A percentile compares a stretch with the other conserved stretches of the same genome.
Conservation (phyloP, 2,113 vertebrate species). For the Xiphorhynchus elegans region DNA sequence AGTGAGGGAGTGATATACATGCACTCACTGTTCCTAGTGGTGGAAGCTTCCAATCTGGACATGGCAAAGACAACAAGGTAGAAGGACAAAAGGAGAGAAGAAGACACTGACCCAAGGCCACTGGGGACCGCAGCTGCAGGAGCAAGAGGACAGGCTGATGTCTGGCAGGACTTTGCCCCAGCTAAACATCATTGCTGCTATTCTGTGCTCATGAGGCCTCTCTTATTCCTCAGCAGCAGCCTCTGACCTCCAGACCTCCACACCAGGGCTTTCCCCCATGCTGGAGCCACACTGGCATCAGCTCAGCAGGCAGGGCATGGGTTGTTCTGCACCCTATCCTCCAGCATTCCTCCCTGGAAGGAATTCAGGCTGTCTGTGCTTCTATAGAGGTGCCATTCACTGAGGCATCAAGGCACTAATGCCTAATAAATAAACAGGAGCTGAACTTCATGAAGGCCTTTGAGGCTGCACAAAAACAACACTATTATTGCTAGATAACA, state of each 20-base stretch:
- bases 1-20: background rate
- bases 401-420: background rate
- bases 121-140: background rate
- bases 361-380: background rate
- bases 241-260: background rate
- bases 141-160: background rate
- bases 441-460: background rate
- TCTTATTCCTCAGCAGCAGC: background rate
- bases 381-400: background rate
- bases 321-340: background rate
- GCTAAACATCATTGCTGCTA: fast-evolving
- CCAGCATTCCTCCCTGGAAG: background rate
- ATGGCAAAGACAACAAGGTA: background rate
- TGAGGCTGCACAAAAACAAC: background rate
- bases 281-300: background rate
- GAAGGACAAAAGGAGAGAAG: background rate
- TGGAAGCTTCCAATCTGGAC: background rate
- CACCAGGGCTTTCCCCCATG: background rate
- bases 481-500: background rate
- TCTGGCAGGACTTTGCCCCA: background rate
- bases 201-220: background rate
- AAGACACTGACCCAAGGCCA: background rate
- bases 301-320: background rate
- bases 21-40: background rate
- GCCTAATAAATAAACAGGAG: background rate